These are phyloP conservation scores for Egretta garzetta DNA, from an alignment of 2,113 vertebrate species.

Conservation along the genomic window DNA sequence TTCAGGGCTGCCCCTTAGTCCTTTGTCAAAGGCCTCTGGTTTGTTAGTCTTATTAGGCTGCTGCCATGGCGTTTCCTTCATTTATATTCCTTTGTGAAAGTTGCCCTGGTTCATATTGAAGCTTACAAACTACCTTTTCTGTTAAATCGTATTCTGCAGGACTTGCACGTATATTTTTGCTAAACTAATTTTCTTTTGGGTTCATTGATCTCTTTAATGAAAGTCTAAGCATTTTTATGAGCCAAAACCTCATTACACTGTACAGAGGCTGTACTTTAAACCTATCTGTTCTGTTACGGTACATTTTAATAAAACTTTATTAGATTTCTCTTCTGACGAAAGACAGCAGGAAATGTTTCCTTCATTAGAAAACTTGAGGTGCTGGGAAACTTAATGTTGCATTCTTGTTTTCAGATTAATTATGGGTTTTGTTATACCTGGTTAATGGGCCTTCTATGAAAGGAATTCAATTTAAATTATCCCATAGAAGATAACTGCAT, in stretches of 20 bases:
- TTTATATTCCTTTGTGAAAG: background rate
- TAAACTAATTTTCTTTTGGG: conserved; percentile 53
- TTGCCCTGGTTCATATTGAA: background rate
- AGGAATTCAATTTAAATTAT: conserved; percentile 32
- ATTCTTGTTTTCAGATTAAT: conserved; percentile 65
- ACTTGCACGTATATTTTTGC: conserved; percentile 1
- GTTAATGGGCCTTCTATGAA: background rate
- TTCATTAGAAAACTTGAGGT: conserved; percentile 62
- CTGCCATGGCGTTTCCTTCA: background rate
- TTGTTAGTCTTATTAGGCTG: background rate
- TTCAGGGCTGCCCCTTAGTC: background rate
- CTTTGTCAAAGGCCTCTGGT: background rate
- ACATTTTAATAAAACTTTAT: conserved; percentile 75
- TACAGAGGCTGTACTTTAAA: conserved; percentile 58
- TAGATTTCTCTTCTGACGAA: conserved; percentile 58
- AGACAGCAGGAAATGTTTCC: conserved; percentile 51
- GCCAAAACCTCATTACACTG: conserved; percentile 50
- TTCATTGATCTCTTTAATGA: conserved; percentile 72
- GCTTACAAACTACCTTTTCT: background rate
- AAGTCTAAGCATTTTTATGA: conserved; percentile 60
- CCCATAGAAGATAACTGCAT: background rate
- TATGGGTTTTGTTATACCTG: conserved; percentile 26
- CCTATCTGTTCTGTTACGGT: conserved; percentile 51
- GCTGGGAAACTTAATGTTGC: conserved; percentile 12
- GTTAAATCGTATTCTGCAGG: conserved; percentile 1